Conservation (phyloP, 2,797 vertebrate species). For the Galaxias olidus region DNA sequence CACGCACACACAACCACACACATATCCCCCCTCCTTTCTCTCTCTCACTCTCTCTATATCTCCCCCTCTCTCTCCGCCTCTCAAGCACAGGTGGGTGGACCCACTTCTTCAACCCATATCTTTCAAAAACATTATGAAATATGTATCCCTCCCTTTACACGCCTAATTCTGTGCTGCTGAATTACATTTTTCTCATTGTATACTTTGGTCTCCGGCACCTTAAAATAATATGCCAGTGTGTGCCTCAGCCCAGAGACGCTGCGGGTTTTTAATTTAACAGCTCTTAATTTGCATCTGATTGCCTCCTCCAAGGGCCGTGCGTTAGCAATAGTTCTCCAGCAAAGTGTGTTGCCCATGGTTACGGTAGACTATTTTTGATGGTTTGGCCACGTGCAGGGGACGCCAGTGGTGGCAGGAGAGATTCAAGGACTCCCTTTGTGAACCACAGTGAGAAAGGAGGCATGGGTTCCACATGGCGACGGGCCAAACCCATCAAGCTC, state of each 20-base stretch:
- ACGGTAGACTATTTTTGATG: constrained; percentile 63
- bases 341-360: constrained; percentile 69
- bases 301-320: too few relatives aligned
- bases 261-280: constrained; percentile 16
- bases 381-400: constrained; percentile 69
- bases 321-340: too few relatives aligned
- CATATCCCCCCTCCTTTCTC: constrained; percentile 20
- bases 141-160: constrained; percentile 25
- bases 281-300: constrained; percentile 33
- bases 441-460: too few relatives aligned
- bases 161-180: constrained; percentile 14
- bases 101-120: constrained; percentile 82
- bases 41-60: constrained; percentile 48
- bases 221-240: constrained; percentile 12
- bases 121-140: constrained; percentile 80
- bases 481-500: too few relatives aligned
- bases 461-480: too few relatives aligned
- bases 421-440: not conserved
- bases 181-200: constrained; percentile 44
- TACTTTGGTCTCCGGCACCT: constrained; percentile 33
- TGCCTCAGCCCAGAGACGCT: constrained; percentile 7
- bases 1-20: constrained; percentile 3
- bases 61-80: constrained; percentile 46
- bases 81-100: constrained; percentile 82
- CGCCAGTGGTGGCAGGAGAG: constrained; percentile 55